Conservation (phyloP, 1,140 invertebrate genomes). For the Drosophila gunungcola region DNA sequence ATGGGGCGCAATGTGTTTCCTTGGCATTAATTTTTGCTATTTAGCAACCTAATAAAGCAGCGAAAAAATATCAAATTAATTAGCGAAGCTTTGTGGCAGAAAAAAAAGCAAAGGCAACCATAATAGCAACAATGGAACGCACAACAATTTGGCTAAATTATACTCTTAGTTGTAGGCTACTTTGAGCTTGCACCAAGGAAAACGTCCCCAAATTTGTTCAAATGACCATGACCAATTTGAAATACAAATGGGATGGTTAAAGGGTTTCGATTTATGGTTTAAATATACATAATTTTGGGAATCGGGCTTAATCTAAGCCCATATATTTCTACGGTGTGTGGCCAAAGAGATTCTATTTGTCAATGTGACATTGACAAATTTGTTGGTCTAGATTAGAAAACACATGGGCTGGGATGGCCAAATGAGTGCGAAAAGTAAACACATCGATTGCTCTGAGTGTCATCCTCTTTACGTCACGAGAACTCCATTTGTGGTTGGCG, state of each 20-base stretch:
- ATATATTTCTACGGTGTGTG: constrained; percentile 27
- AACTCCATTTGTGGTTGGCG: constrained; percentile 32
- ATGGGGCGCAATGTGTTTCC: constrained; percentile 35
- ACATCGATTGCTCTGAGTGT: constrained; percentile 40
- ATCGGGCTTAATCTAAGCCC: neutral
- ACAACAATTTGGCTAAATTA: constrained; percentile 46
- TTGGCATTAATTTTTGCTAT: constrained; percentile 60
- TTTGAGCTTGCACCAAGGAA: neutral
- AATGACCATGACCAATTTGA: constrained; percentile 16
- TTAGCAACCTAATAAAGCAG: constrained; percentile 27
- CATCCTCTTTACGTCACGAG: constrained; percentile 14
- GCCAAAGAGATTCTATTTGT: constrained; percentile 46
- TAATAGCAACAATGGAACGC: constrained; percentile 33
- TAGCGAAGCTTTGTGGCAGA: constrained; percentile 55
- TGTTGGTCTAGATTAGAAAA: constrained; percentile 34
- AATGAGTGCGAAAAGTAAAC: constrained; percentile 47
- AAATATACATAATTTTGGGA: neutral
- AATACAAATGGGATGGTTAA: constrained; percentile 7
- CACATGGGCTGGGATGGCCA: constrained; percentile 15
- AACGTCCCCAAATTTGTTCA: constrained; percentile 5
- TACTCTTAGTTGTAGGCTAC: constrained; percentile 50
- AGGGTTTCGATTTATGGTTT: constrained; percentile 31
- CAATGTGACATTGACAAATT: constrained; percentile 57
- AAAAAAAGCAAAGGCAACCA: constrained; percentile 17
- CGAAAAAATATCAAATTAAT: constrained; percentile 76